Base-by-base conservation (phyloP, 2,797 vertebrate species). In the Tauraco hartlaubi region DNA sequence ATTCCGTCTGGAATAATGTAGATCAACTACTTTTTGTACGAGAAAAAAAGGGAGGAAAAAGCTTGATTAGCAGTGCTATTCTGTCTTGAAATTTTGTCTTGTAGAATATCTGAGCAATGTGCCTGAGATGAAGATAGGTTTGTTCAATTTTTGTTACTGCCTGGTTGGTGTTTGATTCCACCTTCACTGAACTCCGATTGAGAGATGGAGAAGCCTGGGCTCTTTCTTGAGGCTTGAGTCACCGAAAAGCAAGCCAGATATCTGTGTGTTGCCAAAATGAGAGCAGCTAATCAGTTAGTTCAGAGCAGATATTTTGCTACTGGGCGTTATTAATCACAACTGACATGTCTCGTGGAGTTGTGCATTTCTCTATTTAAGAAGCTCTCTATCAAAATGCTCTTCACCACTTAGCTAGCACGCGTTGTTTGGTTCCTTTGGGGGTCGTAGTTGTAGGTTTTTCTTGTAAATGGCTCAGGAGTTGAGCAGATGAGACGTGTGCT, bases 41-140 rank as follows among this genome's bases (percentile, higher is more conserved):
- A 33, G 1, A 11, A 44, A 41, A 44, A 35, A 35, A 37, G 4
- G 11, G 15, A n/a, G 21, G 1, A 2, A 1, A 26, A 75, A 58
- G 5, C 18, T 72, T 49, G 14, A 66, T 66, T 66, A n/a, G 62
- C n/a, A 20, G 43, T 39, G 37, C 11, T 52, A 1, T 17, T 77
- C 28, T 68, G 25, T 26, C 49, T 87, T 87, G 84, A 49, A 74
- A 25, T 75, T 15, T 51, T 59, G 31, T 49, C 11, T 2, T 25
- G 17, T 20, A 22, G 55, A 43, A 18, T 71, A 69, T 51, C 55
- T 55, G 80, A 78, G 68, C 35, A 20, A 31, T 8, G 29, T 6
- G 28, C 33, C 49, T 66, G 58, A 63, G 49, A 35, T 39, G 26
- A 52, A 31, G 33, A 16, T 3, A 14, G 1, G 1, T 59, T 35